A percentile compares a stretch with the other conserved stretches of the same genome.
These are phyloP conservation scores for Mionectes macconnelli DNA, from an alignment of 2,113 vertebrate genomes.

Conservation along the genomic window DNA sequence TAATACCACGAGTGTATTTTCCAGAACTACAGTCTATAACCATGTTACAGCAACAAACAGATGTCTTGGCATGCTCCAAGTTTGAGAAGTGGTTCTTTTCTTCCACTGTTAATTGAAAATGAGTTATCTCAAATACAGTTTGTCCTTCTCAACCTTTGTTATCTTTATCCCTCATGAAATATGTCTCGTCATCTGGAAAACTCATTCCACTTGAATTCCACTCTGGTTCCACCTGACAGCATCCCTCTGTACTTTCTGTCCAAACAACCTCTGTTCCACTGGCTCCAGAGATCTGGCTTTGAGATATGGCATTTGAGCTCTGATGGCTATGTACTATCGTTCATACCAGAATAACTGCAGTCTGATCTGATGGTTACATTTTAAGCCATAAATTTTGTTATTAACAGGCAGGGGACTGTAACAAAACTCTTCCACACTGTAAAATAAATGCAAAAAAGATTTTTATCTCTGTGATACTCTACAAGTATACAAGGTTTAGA, in stretches of 20 bases:
- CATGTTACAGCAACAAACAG: background rate
- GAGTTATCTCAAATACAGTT: background rate
- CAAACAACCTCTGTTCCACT: background rate
- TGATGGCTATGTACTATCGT: background rate
- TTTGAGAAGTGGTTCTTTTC: background rate
- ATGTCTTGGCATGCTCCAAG: background rate
- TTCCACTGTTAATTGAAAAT: background rate
- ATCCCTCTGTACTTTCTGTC: background rate
- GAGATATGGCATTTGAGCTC: background rate
- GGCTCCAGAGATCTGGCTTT: background rate
- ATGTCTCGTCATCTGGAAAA: background rate
- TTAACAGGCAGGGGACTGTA: background rate
- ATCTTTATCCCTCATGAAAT: background rate
- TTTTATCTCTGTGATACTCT: background rate
- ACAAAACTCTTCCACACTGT: background rate
- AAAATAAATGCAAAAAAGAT: background rate
- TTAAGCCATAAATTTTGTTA: background rate
- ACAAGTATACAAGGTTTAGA: background rate
- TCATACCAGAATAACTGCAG: background rate
- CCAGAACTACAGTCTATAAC: background rate
- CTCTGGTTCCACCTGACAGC: background rate
- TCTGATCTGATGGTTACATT: background rate
- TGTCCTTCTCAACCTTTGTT: background rate
- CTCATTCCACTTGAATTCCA: background rate
- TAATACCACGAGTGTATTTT: background rate